These are phyloP conservation scores for Pseudococcus viburni DNA, from an alignment of 2,888 invertebrate genomes.

Conservation along the genomic window DNA sequence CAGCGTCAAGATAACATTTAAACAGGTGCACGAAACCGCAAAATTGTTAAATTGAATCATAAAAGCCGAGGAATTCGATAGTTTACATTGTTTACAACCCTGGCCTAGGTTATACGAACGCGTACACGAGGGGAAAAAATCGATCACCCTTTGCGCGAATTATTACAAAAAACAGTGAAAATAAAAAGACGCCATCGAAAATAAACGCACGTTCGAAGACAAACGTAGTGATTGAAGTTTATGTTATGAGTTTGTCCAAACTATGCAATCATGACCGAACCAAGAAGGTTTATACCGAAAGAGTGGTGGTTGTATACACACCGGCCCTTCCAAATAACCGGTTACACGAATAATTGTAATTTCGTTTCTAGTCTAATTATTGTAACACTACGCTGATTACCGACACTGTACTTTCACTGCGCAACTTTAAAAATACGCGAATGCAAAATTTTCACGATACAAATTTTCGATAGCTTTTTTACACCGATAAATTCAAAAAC, in stretches of 20 bases:
- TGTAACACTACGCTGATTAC: slow-evolving; percentile 51
- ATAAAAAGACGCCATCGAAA: slow-evolving; percentile 46
- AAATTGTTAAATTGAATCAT: slow-evolving; percentile 35
- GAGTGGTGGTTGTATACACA: slow-evolving; percentile 54
- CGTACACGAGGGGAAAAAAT: slow-evolving; percentile 38
- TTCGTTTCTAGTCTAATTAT: slow-evolving; percentile 63
- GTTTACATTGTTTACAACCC: slow-evolving; percentile 53
- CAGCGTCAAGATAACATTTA: slow-evolving; percentile 49
- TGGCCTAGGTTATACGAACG: slow-evolving; percentile 27
- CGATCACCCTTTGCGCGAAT: slow-evolving; percentile 52
- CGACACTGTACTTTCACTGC: slow-evolving; percentile 39
- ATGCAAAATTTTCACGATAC: background rate
- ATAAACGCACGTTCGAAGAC: slow-evolving; percentile 32
- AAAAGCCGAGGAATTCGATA: background rate
- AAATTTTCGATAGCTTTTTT: slow-evolving; percentile 8
- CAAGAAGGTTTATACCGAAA: slow-evolving; percentile 53
- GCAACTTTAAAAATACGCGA: slow-evolving; percentile 29
- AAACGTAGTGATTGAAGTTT: slow-evolving; percentile 49
- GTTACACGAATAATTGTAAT: slow-evolving; percentile 62
- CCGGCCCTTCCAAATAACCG: slow-evolving; percentile 64
- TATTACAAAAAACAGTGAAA: slow-evolving; percentile 43
- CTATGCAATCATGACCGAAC: slow-evolving; percentile 54
- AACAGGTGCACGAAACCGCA: slow-evolving; percentile 39
- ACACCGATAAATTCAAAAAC: slow-evolving; percentile 4
- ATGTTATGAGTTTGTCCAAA: slow-evolving; percentile 1